A percentile compares a stretch with the other conserved stretches of the same genome.
Evolutionary conservation across 2,113 vertebrate species (phyloP).

Genomic region (Merops nubicus): DNA sequence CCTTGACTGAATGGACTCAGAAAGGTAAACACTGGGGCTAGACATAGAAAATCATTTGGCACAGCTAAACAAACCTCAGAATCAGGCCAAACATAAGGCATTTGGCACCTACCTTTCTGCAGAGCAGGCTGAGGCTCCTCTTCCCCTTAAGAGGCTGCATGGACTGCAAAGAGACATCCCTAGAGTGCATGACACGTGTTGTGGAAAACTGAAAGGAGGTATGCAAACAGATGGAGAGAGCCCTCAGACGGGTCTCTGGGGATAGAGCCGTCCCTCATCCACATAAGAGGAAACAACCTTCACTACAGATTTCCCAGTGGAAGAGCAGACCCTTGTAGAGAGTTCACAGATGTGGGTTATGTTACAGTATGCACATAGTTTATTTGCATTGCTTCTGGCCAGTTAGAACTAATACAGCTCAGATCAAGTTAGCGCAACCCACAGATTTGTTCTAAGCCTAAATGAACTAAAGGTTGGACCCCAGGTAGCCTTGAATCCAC

Average conservation of each 20-base stretch:
- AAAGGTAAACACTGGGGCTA: background rate
- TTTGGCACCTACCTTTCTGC: background rate
- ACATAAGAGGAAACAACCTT: constrained; percentile 19
- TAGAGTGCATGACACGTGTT: background rate
- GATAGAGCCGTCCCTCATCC: constrained; percentile 10
- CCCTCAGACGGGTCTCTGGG: background rate
- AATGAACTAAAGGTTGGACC: background rate
- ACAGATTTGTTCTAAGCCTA: background rate
- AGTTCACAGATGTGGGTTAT: constrained; percentile 4
- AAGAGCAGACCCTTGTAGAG: background rate
- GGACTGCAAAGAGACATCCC: background rate
- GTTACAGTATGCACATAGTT: background rate
- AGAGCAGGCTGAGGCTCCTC: background rate
- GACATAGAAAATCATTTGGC: background rate
- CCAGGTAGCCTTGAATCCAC: background rate
- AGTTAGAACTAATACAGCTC: background rate
- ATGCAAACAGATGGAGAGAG: constrained; percentile 7
- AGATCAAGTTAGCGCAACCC: background rate
- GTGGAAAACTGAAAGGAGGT: background rate
- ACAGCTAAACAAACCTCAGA: background rate
- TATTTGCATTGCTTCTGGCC: background rate
- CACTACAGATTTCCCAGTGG: background rate
- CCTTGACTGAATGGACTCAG: background rate
- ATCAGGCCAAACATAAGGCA: background rate
- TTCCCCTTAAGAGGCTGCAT: background rate